Conservation (phyloP, 2,888 invertebrate species). For the Fissipunctia ypsillon region DNA sequence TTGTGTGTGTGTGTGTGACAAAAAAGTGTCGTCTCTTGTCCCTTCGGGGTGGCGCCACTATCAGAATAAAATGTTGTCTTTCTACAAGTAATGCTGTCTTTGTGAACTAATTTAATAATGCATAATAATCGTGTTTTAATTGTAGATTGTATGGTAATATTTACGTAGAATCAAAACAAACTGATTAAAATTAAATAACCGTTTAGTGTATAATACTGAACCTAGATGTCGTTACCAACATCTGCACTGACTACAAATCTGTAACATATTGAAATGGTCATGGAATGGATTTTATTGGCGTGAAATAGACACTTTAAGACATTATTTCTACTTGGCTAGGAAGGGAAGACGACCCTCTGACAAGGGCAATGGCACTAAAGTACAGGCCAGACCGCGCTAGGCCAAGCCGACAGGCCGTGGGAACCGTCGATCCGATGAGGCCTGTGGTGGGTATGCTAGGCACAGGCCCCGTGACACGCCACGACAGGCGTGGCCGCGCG, state of each 20-base stretch:
- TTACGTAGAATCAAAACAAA: neutral
- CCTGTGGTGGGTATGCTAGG: too few relatives aligned
- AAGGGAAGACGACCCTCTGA: neutral
- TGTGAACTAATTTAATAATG: neutral
- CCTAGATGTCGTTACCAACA: slow-evolving; percentile 35
- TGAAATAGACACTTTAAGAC: slow-evolving; percentile 33
- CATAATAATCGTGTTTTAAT: neutral
- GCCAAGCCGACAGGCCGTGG: too few relatives aligned
- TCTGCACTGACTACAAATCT: slow-evolving; percentile 4
- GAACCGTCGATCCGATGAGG: too few relatives aligned
- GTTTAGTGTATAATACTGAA: slow-evolving; percentile 13
- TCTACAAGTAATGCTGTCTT: neutral
- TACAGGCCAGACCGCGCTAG: too few relatives aligned
- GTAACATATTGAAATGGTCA: slow-evolving; percentile 18
- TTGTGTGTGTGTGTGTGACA: neutral
- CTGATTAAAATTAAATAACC: neutral
- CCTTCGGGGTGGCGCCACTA: neutral
- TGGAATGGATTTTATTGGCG: slow-evolving; percentile 38
- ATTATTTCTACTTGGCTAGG: slow-evolving; percentile 17
- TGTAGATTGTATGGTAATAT: neutral
- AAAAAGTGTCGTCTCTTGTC: neutral
- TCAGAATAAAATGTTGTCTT: neutral
- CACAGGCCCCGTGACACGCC: too few relatives aligned
- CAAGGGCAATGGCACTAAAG: neutral
- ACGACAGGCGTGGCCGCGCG: too few relatives aligned